A percentile compares a stretch with the other conserved stretches of the same genome.
Evolutionary conservation across 2,113 vertebrate genomes (phyloP).

Genomic region (Thermophis baileyi): DNA sequence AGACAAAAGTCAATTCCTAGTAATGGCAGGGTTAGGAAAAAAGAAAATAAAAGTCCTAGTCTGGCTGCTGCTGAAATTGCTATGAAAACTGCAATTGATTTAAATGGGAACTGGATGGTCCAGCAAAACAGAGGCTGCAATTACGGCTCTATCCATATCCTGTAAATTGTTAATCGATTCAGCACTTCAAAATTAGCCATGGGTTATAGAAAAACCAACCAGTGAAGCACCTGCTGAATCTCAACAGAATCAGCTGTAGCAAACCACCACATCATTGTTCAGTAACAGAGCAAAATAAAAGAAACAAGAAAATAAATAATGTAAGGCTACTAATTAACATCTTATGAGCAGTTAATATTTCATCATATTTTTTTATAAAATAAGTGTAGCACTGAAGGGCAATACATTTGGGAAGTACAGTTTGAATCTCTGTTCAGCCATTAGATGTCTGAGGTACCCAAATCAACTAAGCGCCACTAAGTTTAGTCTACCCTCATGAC

Average conservation of each 20-base stretch:
- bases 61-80: constrained; percentile 14
- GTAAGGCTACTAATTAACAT: accelerated
- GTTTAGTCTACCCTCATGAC: neutral
- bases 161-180: constrained; percentile 22
- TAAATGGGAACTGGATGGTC: constrained; percentile 3
- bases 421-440: neutral
- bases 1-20: constrained; percentile 22
- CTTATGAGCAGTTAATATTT: neutral
- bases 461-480: neutral
- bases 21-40: constrained; percentile 16
- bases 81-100: constrained; percentile 20
- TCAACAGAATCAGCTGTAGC: constrained; percentile 12
- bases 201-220: constrained; percentile 25
- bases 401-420: neutral
- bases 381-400: neutral
- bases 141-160: constrained; percentile 35
- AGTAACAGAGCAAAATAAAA: neutral
- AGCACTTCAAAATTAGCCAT: constrained; percentile 30
- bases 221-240: neutral
- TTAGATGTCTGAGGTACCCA: too few relatives aligned
- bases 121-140: constrained; percentile 38
- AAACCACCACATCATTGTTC: neutral
- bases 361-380: neutral
- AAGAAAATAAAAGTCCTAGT: constrained; percentile 2
- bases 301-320: neutral